phyloP scores from a whole-genome alignment of 2,888 invertebrate species.

The Trichopoda pennipes region DNA sequence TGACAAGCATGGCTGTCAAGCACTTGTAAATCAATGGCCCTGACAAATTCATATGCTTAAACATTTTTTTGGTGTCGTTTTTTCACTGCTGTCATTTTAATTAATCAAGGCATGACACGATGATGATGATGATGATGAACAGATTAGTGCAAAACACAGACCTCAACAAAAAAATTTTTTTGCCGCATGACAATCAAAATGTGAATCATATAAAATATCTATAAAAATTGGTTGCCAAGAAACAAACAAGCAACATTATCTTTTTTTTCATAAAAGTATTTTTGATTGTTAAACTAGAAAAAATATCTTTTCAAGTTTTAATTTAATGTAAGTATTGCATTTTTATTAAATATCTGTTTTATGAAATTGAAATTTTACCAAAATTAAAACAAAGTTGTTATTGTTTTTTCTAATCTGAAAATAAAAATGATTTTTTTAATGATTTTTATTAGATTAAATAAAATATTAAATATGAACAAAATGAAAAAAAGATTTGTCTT shows the following conservation, averaged over 20 bases:
- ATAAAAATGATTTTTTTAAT: slow-evolving; percentile 13
- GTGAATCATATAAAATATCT: slow-evolving; percentile 60
- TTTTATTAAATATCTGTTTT: slow-evolving; percentile 12
- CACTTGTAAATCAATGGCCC: slow-evolving; percentile 34
- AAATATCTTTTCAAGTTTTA: slow-evolving; percentile 1
- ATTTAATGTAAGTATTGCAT: slow-evolving; percentile 26
- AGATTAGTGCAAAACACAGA: slow-evolving; percentile 36
- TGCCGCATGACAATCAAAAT: slow-evolving; percentile 66
- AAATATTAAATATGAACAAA: not conserved
- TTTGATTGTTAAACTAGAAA: slow-evolving; percentile 19
- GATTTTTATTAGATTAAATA: not conserved
- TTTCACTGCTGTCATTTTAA: slow-evolving; percentile 33
- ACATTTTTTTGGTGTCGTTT: slow-evolving; percentile 16
- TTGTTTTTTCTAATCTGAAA: slow-evolving; percentile 1
- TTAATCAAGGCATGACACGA: slow-evolving; percentile 50
- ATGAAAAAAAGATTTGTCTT: slow-evolving; percentile 4
- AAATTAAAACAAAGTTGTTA: not conserved
- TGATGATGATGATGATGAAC: slow-evolving; percentile 21
- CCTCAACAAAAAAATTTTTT: slow-evolving; percentile 6
- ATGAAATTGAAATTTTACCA: not conserved
- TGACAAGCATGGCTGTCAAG: slow-evolving; percentile 17
- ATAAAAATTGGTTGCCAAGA: slow-evolving; percentile 62
- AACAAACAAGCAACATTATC: slow-evolving; percentile 38
- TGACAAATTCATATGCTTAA: slow-evolving; percentile 10
- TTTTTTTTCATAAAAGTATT: slow-evolving; percentile 10